Base-by-base conservation (phyloP, 1,140 invertebrate genomes). In the Chrysomallon squamiferum region DNA sequence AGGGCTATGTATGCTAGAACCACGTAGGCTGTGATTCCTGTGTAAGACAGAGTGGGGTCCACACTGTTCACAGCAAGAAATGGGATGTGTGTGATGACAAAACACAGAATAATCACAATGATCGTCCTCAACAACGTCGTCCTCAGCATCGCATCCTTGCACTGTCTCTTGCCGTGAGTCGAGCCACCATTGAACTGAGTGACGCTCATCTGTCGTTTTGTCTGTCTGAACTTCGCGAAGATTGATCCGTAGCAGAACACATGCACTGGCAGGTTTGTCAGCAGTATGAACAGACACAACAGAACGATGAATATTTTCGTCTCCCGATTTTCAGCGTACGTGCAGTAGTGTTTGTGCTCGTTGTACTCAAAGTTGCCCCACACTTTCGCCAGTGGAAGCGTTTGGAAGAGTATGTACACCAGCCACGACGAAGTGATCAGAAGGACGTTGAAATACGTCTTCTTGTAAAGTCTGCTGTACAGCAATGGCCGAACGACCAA, bases 291-390 rank as follows among this genome's bases (percentile, higher is more conserved):
- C 7, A 56, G 35, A 20, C 52, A 41, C 6, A 65, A 41, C 54
- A 68, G 65, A 25, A 49, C 35, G 22, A 59, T 33, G 63, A 63
- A 72, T 38, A 25, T 45, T 57, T 13, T 54, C 59, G 3, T 47
- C 30, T 29, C 22, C 22, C 15, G 29, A 54, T 49, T 61, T 49
- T 29, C 45, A 7, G 63, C 54, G 22, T 60, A 62, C 9, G 71
- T 52, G 43, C 66, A 68, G 56, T 58, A 68, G 9, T 59, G 52
- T 20, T 38, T 35, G 11, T 62, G 29, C 18, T 56, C 61, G 27
- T 75, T 66, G 43, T 72, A 75, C 2, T 30, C 54, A 43, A 75
- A 66, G 15, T 20, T 49, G 11, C 71, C 73, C 70, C 70, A 75
- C 0, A 59, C 20, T 25, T 65, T 38, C 11, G 68, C 54, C 2